These are phyloP conservation scores for Rhopalosiphum nymphaeae DNA, from an alignment of 2,888 invertebrate species.

Conservation along the genomic window DNA sequence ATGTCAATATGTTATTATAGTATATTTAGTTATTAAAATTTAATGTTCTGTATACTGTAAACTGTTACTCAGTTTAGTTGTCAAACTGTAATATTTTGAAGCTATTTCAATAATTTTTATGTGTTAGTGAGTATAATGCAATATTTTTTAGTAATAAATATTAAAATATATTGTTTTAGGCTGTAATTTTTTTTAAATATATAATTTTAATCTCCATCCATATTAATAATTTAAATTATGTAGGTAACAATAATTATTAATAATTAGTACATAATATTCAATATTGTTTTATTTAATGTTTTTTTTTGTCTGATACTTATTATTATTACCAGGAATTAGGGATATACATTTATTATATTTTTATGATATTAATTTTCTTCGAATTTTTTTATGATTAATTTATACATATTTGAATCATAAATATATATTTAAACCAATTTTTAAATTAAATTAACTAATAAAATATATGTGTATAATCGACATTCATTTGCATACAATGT, in stretches of 20 bases:
- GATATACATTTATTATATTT: not conserved
- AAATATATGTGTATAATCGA: not conserved
- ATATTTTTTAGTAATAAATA: not conserved
- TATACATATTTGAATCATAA: not conserved
- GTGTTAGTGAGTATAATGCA: conserved; percentile 2
- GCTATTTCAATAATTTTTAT: not conserved
- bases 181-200: not conserved
- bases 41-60: not conserved
- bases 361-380: not conserved
- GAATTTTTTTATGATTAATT: not conserved
- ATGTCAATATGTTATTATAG: not conserved
- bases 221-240: not conserved
- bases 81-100: not conserved
- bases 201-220: not conserved
- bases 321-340: not conserved
- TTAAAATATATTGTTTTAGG: not conserved
- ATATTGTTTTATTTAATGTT: not conserved
- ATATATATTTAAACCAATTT: not conserved
- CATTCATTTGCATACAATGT: not conserved
- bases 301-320: not conserved
- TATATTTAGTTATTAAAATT: not conserved
- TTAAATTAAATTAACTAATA: not conserved
- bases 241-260: not conserved
- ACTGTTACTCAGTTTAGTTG: not conserved
- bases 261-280: not conserved